A percentile compares a stretch with the other conserved stretches of the same genome.
These are phyloP conservation scores for Leptopilina myrica DNA, from an alignment of 2,888 invertebrate species.

Conservation along the genomic window DNA sequence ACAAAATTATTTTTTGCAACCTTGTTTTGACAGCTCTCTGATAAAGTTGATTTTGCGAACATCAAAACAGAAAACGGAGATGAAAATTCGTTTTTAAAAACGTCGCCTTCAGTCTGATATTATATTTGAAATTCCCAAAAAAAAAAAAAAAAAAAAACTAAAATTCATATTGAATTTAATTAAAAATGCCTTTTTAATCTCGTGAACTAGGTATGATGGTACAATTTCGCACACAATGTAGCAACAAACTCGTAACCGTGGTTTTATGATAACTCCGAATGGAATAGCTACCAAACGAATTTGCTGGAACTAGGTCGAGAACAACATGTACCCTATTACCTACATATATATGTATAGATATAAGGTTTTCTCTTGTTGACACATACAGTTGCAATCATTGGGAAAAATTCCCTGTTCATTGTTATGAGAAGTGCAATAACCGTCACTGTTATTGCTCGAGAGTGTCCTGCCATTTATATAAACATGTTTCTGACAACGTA, in stretches of 20 bases:
- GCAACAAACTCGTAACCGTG: conserved; percentile 1
- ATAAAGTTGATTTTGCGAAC: too few species aligned
- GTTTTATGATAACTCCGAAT: conserved; percentile 6
- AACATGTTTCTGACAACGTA: not conserved
- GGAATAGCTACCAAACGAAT: conserved; percentile 25
- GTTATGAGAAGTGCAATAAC: conserved; percentile 30
- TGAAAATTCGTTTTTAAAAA: too few species aligned
- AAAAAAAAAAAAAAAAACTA: not conserved
- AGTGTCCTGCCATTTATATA: conserved; percentile 12
- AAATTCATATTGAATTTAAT: not conserved
- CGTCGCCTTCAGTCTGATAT: too few species aligned
- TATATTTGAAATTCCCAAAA: too few species aligned
- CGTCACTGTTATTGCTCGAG: not conserved
- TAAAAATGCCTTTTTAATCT: not conserved
- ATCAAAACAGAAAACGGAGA: too few species aligned
- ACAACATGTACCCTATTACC: conserved; percentile 1
- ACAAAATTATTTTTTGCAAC: too few species aligned
- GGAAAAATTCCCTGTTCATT: conserved; percentile 12
- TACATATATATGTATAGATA: not conserved
- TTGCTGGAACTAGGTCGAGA: conserved; percentile 24
- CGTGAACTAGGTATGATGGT: not conserved
- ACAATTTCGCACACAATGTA: not conserved
- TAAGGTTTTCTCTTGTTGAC: conserved; percentile 26
- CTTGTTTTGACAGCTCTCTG: too few species aligned
- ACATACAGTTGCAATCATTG: conserved; percentile 16